A percentile compares a stretch with the other conserved stretches of the same genome.
phyloP scores from a whole-genome alignment of 2,888 invertebrate species.

The Atrina japonica region DNA sequence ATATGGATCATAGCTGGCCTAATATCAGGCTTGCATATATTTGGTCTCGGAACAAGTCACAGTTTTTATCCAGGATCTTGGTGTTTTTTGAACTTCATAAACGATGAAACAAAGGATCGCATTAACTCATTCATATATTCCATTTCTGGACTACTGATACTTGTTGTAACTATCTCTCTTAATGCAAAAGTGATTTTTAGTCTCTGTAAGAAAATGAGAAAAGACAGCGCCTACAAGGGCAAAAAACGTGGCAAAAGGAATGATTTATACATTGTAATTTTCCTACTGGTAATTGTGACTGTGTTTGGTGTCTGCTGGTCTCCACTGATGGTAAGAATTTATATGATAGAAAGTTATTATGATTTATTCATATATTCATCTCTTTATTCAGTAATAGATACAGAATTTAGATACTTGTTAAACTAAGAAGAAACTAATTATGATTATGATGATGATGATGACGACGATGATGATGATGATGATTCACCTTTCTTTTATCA shows the following conservation, averaged over 20 bases:
- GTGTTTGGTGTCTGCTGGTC: constrained; percentile 79
- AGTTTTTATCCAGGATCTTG: constrained; percentile 38
- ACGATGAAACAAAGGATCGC: constrained; percentile 6
- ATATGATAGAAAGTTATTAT: neutral
- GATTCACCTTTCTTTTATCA: no score
- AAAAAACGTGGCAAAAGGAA: no score
- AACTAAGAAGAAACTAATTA: no score
- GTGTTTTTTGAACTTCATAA: constrained; percentile 40
- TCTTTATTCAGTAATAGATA: no score
- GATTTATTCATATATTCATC: no score
- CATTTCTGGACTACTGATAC: constrained; percentile 18
- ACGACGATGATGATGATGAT: no score
- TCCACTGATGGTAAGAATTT: constrained; percentile 74
- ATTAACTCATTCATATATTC: constrained; percentile 30
- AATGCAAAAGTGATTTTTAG: constrained; percentile 24
- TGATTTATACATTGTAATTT: constrained; percentile 67
- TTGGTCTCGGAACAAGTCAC: constrained; percentile 31
- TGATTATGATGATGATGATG: no score
- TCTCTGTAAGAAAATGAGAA: no score
- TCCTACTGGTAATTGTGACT: constrained; percentile 78
- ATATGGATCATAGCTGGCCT: constrained; percentile 30
- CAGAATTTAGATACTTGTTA: no score
- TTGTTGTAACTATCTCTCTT: constrained; percentile 6
- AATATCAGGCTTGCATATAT: constrained; percentile 25
- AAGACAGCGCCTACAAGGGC: neutral